Evolutionary conservation across 2,113 vertebrate species (phyloP), one percentile per base, ranked within the genome.

Genomic region (Entosphenus tridentatus): DNA sequence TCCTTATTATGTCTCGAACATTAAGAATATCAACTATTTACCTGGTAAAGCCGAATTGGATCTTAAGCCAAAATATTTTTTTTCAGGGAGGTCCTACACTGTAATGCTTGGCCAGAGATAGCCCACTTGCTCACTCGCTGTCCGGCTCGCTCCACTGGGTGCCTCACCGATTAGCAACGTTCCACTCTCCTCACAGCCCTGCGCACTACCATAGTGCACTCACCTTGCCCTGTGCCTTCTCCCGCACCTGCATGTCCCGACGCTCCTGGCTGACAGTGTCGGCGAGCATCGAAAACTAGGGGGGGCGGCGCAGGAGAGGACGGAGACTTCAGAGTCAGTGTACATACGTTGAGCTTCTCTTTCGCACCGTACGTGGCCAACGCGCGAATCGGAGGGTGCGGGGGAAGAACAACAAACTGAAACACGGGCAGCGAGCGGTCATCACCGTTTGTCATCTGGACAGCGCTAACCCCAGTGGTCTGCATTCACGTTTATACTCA

Each of bases 221-320:
- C 78, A 92, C 93, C 77, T 88, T 87, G 70, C 84, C 80, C 76
- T 92, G 90, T 70, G 84, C 83, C 75, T 83, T 84, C 78, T 88
- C 87, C 76, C 83, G 80, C 68, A 81, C 78, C 75, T 87, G 84
- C 68, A 91, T 83, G 74, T 88, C 83, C 69, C 84, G 77, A 1
- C 74, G 78, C 77, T 96, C 87, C 73, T 84, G 81, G 70, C 83
- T 78, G 68, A 96, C 77, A 73, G 82, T 83, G 78, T 95, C 89
- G 69, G 90, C 85, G 73, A 97, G 77, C 75, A 96, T 78, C 73
- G 86, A 87, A 80, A 96, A 96, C 91, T 95, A 76, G 75, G 16
- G 67, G 73, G 11, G 39, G 39, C 5, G 39, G 39, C 62, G 21
- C 21, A 21, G 21, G n/a, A 65, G 62, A 65, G 21, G 62, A 65